Conservation (phyloP, 2,888 invertebrate species). For the Nephrotoma flavescens region DNA sequence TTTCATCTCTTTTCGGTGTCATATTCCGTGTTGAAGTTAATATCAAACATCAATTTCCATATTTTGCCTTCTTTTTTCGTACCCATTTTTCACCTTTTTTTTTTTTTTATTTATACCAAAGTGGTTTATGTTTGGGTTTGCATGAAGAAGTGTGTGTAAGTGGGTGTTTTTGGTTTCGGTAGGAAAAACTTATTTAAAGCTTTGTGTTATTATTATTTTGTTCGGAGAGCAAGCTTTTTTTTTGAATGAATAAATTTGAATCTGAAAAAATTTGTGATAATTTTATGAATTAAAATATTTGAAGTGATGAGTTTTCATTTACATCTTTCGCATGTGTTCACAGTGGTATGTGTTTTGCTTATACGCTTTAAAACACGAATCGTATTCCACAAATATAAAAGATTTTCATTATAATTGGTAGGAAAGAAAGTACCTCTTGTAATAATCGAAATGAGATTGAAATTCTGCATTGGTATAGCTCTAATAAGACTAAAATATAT, state of each 20-base stretch:
- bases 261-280: neutral
- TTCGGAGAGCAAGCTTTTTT: neutral
- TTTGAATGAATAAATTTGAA: neutral
- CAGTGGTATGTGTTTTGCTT: too few relatives aligned
- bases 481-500: too few relatives aligned
- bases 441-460: too few relatives aligned
- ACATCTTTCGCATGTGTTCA: too few relatives aligned
- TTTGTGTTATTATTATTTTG: neutral
- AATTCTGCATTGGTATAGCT: too few relatives aligned
- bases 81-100: neutral
- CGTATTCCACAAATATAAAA: too few relatives aligned
- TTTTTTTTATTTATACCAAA: neutral
- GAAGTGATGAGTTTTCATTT: too few relatives aligned
- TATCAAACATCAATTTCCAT: neutral
- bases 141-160: neutral
- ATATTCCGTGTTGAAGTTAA: neutral
- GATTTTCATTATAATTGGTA: too few relatives aligned
- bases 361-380: too few relatives aligned
- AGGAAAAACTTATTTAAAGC: neutral
- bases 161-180: neutral
- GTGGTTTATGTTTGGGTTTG: neutral
- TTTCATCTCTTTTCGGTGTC: neutral
- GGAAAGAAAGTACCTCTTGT: too few relatives aligned
- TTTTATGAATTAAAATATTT: neutral
- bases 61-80: neutral